Conservation (phyloP, 2,113 vertebrate species). For the Galbula dea region DNA sequence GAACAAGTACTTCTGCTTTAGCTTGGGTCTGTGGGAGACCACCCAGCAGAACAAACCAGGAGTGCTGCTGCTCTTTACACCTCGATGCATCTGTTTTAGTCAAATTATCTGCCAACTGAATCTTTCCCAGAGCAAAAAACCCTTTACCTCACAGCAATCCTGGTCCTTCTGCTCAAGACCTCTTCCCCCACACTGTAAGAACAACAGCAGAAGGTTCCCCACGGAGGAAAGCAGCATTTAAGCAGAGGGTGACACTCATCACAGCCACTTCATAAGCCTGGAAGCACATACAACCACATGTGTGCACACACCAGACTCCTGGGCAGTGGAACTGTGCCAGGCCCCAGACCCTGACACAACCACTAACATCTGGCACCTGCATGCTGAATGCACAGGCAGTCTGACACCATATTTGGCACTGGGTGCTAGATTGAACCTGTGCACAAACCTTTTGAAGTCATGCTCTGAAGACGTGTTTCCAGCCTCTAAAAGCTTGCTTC, state of each 20-base stretch:
- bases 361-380: not conserved
- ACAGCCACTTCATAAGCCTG: not conserved
- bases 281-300: rapidly evolving
- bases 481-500: not conserved
- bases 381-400: rapidly evolving
- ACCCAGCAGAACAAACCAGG: not conserved
- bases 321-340: not conserved
- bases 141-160: not conserved
- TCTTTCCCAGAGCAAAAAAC: not conserved
- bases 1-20: not conserved
- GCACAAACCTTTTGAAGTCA: not conserved
- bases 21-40: not conserved
- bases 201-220: not conserved
- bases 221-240: not conserved
- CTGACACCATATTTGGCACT: rapidly evolving
- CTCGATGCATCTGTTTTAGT: not conserved
- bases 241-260: rapidly evolving
- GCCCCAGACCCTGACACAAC: not conserved
- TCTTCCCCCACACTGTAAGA: not conserved
- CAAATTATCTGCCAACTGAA: not conserved
- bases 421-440: not conserved
- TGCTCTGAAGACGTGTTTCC: not conserved
- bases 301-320: not conserved
- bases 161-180: not conserved
- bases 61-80: not conserved